phyloP scores from a whole-genome alignment of 2,797 vertebrate species.

The Toxotes lorentzi region DNA sequence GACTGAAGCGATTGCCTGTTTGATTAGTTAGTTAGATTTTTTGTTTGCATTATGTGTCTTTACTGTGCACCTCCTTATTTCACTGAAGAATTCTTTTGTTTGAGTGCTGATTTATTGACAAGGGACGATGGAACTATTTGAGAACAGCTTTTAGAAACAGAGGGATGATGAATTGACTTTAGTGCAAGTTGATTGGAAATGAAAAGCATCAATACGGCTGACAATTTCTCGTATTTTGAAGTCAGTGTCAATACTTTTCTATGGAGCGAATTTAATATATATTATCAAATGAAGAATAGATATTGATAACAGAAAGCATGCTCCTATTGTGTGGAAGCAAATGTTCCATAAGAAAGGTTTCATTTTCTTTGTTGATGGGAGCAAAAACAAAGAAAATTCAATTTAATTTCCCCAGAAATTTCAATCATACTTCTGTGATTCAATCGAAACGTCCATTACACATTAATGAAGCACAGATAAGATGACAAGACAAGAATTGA shows the following conservation, averaged over 20 bases:
- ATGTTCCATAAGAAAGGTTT: slow-evolving; percentile 20
- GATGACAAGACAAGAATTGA: slow-evolving; percentile 57
- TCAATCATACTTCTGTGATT: slow-evolving; percentile 37
- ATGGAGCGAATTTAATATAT: background rate
- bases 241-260: background rate
- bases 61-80: background rate
- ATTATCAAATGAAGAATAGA: slow-evolving; percentile 13
- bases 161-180: slow-evolving; percentile 22
- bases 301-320: slow-evolving; percentile 2
- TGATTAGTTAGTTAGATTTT: slow-evolving; percentile 16
- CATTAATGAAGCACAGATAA: slow-evolving; percentile 35
- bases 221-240: slow-evolving; percentile 18
- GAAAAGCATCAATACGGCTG: slow-evolving; percentile 24
- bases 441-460: slow-evolving; percentile 26
- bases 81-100: background rate
- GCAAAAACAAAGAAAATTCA: slow-evolving; percentile 5
- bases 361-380: background rate
- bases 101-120: slow-evolving; percentile 12
- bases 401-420: background rate
- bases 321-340: background rate
- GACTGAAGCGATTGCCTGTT: slow-evolving; percentile 12
- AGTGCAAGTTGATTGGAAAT: slow-evolving; percentile 36
- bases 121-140: background rate
- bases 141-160: slow-evolving; percentile 5
- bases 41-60: background rate